Conservation (phyloP, 2,888 invertebrate genomes). For the Iselma pallidipennis region DNA sequence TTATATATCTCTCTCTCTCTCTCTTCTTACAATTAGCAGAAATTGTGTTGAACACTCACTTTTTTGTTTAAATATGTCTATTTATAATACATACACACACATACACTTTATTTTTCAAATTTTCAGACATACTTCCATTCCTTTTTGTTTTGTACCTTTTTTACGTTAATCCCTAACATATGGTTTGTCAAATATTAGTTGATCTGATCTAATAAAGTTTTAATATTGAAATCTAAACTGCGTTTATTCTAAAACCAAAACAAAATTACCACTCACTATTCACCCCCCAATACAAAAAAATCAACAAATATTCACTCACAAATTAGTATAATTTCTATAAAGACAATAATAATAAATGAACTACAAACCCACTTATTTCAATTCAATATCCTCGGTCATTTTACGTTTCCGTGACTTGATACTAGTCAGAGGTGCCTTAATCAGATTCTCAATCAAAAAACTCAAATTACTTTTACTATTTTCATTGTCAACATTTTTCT, state of each 20-base stretch:
- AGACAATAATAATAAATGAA: no score
- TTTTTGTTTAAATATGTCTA: background rate
- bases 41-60: constrained; percentile 28
- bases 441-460: constrained; percentile 34
- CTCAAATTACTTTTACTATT: constrained; percentile 32
- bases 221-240: background rate
- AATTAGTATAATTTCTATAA: background rate
- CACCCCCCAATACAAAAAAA: no score
- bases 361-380: constrained; percentile 34
- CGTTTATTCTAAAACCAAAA: no score
- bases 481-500: constrained; percentile 12
- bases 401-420: constrained; percentile 51
- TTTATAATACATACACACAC: background rate
- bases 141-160: background rate
- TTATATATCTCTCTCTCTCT: constrained; percentile 32
- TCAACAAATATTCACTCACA: background rate
- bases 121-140: background rate
- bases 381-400: constrained; percentile 47
- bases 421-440: constrained; percentile 31
- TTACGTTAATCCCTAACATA: background rate
- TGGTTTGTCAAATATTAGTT: background rate
- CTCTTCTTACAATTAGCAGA: no score
- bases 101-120: background rate
- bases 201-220: background rate
- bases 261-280: no score